Evolutionary conservation across 1,140 invertebrate species (phyloP), one percentile per base, ranked within the genome.

Genomic region (Drosophila pandora): DNA sequence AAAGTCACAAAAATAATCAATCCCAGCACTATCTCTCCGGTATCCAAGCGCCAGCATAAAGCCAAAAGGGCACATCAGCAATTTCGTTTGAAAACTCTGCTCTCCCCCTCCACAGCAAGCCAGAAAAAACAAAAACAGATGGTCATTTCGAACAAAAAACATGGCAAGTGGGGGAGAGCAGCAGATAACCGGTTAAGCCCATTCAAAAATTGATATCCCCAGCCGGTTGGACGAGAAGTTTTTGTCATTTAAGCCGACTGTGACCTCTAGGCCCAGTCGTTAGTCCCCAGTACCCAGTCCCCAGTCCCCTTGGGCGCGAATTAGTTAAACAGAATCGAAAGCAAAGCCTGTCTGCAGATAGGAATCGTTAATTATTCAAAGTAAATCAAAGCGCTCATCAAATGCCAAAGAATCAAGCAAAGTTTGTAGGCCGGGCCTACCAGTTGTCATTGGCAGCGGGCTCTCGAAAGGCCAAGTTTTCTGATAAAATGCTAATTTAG

Each of bases 361-460:
- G 30, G 50, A 57, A 85, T 87, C 82, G 79, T 87, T 87, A 85
- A 85, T 85, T 85, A 85, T 85, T 85, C 62, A 85, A 62, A 68
- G 58, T 71, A 75, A 85, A 81, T 84, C 81, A 75, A 87, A 81
- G 69, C 32, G 54, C 49, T 48, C 50, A 47, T 25, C 61, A 85
- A 85, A 85, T 85, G 82, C 70, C 82, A 85, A 82, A 82, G 55
- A 56, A 48, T 28, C 77, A 68, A 49, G 9, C 49, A 32, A 69
- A 78, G 55, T 71, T 59, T 65, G 68, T 53, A 61, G 55, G 48
- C 37, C 17, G 60, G 63, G 28, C 13, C 21, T 50, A 28, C 28
- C 21, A 7, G 70, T 65, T 75, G 61, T 58, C 49, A 56, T 76
- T 75, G 37, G 23, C 13, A 41, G 48, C 41, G 34, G 39, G 56